A percentile compares a stretch with the other conserved stretches of the same genome.
Conservation (phyloP, 2,113 vertebrate species). For the Tragelaphus scriptus region DNA sequence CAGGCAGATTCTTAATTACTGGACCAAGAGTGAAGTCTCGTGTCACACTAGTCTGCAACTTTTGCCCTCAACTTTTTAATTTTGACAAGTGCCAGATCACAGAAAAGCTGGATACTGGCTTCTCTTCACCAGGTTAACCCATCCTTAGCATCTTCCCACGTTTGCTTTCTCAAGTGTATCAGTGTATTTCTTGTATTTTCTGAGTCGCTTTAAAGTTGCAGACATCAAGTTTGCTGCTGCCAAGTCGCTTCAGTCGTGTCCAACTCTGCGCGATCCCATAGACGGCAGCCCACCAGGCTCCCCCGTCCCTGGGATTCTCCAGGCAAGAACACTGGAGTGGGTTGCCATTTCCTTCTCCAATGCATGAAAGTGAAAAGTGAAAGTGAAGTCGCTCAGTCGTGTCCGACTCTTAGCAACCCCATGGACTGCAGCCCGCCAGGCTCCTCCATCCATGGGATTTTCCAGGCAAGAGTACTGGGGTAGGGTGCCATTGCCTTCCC, state of each 20-base stretch:
- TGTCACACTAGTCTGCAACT: neutral
- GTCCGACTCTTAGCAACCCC: too few relatives aligned
- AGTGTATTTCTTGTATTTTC: neutral
- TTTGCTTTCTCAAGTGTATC: neutral
- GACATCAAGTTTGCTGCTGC: neutral
- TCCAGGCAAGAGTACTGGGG: too few relatives aligned
- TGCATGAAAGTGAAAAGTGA: too few relatives aligned
- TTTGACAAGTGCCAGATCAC: neutral
- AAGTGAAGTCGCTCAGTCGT: too few relatives aligned
- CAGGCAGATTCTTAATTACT: neutral
- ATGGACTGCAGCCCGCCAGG: too few relatives aligned
- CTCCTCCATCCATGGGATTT: too few relatives aligned
- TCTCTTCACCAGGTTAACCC: neutral
- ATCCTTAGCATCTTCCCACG: neutral
- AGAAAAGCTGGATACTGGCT: neutral
- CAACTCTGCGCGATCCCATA: neutral
- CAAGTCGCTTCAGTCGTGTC: too few relatives aligned
- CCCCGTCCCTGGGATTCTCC: too few relatives aligned
- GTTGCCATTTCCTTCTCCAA: too few relatives aligned
- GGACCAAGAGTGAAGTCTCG: neutral
- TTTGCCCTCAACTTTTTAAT: neutral
- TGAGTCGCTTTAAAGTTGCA: neutral
- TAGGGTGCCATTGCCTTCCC: too few relatives aligned
- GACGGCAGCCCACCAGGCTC: too few relatives aligned
- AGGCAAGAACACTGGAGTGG: too few relatives aligned